phyloP scores from a whole-genome alignment of 2,113 vertebrate genomes.

The Mastomys coucha region DNA sequence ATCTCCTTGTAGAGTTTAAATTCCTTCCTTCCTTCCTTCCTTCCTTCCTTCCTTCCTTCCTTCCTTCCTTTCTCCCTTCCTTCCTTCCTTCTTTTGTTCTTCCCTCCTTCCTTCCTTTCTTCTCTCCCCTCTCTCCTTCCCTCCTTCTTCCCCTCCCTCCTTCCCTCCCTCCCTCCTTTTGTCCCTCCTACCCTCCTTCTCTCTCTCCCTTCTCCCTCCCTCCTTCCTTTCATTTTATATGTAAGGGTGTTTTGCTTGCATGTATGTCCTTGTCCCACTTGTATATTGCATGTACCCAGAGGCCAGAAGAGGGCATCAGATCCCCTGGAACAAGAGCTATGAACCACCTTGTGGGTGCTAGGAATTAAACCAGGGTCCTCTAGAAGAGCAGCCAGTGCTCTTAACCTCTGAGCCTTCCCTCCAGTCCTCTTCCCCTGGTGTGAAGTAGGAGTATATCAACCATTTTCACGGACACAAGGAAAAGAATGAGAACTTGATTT shows the following conservation, averaged over 20 bases:
- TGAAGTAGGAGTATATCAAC: neutral
- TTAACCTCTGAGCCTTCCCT: neutral
- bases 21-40: neutral
- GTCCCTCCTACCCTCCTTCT: rapidly evolving
- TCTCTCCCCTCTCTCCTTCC: too few relatives aligned
- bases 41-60: neutral
- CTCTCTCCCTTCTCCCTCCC: too few relatives aligned
- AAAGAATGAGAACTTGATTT: neutral
- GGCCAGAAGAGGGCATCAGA: neutral
- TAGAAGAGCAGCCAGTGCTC: neutral
- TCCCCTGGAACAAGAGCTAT: neutral
- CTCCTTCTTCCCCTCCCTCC: too few relatives aligned
- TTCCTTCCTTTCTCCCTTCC: neutral
- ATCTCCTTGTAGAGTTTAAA: neutral
- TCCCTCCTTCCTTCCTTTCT: rapidly evolving
- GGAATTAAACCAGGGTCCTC: neutral
- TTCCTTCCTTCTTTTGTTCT: neutral
- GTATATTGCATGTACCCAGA: neutral
- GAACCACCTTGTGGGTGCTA: neutral
- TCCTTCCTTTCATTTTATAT: neutral
- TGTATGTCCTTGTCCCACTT: neutral
- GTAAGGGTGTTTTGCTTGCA: neutral
- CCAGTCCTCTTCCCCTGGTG: neutral
- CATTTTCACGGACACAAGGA: neutral
- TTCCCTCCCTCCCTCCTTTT: neutral